Conservation (phyloP, 2,888 invertebrate genomes). For the Deroplatys truncata region DNA sequence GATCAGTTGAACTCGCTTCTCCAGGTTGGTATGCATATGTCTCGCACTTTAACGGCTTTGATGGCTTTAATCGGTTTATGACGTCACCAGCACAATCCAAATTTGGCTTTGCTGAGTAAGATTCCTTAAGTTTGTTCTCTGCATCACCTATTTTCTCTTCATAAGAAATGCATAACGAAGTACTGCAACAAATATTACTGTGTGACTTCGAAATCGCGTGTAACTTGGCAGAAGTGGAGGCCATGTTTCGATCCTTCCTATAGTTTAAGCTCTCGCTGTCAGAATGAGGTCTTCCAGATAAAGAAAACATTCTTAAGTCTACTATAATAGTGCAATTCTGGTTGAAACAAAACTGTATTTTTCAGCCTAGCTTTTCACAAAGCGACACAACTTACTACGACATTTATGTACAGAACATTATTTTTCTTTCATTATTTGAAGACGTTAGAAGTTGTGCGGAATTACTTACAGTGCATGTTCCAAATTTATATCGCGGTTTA, state of each 20-base stretch:
- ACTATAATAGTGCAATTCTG: not conserved
- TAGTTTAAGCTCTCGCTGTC: not conserved
- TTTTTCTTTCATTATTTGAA: not conserved
- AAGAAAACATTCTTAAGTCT: not conserved
- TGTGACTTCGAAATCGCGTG: not conserved
- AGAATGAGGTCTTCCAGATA: not conserved
- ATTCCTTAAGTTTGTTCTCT: not conserved
- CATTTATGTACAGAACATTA: not conserved
- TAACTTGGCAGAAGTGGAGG: not conserved
- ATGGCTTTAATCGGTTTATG: not conserved
- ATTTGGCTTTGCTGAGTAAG: not conserved
- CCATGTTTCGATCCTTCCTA: not conserved
- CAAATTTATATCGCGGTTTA: too few relatives aligned
- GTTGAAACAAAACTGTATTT: not conserved
- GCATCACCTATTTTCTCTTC: not conserved
- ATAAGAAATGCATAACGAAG: not conserved
- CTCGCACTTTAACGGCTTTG: not conserved
- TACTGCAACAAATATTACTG: not conserved
- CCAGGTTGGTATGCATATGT: not conserved
- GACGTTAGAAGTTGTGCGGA: too few relatives aligned
- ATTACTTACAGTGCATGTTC: too few relatives aligned
- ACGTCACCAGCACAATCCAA: not conserved
- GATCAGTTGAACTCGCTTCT: not conserved
- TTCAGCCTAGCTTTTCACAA: not conserved
- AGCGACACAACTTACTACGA: not conserved